These are phyloP conservation scores for Tragelaphus strepsiceros DNA, from an alignment of 2,113 vertebrate species.

Conservation along the genomic window DNA sequence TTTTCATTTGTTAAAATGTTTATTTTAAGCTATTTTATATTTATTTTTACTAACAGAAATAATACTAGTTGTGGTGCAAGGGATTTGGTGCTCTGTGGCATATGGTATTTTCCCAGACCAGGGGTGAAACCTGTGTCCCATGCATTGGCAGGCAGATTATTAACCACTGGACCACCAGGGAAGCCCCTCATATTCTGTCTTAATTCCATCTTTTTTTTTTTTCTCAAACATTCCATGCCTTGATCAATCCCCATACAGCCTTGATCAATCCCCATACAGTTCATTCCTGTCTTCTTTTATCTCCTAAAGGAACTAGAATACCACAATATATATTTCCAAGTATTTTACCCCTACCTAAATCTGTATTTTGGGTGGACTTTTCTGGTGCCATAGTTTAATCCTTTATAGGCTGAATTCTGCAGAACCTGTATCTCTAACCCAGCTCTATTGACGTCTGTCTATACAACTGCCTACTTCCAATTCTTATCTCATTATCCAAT, in stretches of 20 bases:
- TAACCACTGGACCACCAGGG: background rate
- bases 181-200: background rate
- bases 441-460: background rate
- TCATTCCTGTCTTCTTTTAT: background rate
- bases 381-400: background rate
- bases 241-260: background rate
- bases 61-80: background rate
- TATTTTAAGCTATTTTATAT: background rate
- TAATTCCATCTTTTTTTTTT: background rate
- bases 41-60: background rate
- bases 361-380: background rate
- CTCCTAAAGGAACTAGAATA: background rate
- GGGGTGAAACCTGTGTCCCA: background rate
- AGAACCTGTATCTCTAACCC: background rate
- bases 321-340: background rate
- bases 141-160: background rate
- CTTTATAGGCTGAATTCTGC: background rate
- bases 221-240: background rate
- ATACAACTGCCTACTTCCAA: background rate
- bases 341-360: background rate
- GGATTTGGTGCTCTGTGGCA: background rate
- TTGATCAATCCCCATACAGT: background rate
- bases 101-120: fast-evolving
- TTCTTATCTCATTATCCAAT: background rate
- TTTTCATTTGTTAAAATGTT: background rate